Evolutionary conservation across 2,888 invertebrate species (phyloP).

Genomic region (Fabriciana adippe): DNA sequence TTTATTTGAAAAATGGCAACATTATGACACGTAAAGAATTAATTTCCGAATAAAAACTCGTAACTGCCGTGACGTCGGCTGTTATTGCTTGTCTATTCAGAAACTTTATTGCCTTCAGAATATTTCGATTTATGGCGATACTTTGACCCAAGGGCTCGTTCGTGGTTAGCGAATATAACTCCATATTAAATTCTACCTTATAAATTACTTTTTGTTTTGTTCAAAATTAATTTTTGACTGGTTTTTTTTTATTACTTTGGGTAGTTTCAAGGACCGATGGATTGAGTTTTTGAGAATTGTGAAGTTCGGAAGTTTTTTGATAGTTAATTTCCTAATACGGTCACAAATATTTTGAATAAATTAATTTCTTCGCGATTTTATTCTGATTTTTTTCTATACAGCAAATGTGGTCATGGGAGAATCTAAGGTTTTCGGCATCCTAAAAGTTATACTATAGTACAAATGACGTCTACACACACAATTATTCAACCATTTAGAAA

Average conservation of each 20-base stretch:
- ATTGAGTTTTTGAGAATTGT: not conserved
- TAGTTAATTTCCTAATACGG: not conserved
- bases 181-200: slow-evolving; percentile 30
- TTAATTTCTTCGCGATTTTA: not conserved
- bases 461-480: too few relatives aligned
- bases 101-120: slow-evolving; percentile 40
- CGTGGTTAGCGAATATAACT: slow-evolving; percentile 26
- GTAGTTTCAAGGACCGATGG: slow-evolving; percentile 17
- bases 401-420: too few relatives aligned
- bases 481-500: too few relatives aligned
- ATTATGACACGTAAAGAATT: slow-evolving; percentile 44
- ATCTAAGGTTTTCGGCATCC: too few relatives aligned
- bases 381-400: too few relatives aligned
- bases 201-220: slow-evolving; percentile 32
- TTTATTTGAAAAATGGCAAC: slow-evolving; percentile 25
- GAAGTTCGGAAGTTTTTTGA: slow-evolving; percentile 5
- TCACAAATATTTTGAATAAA: too few relatives aligned
- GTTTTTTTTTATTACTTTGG: slow-evolving; percentile 25
- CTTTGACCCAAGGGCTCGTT: slow-evolving; percentile 27
- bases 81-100: slow-evolving; percentile 46
- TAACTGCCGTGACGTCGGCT: slow-evolving; percentile 50
- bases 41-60: slow-evolving; percentile 52
- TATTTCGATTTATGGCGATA: slow-evolving; percentile 35
- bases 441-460: too few relatives aligned
- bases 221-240: slow-evolving; percentile 18